phyloP scores from a whole-genome alignment of 2,888 invertebrate species.

The Tiphia femorata region DNA sequence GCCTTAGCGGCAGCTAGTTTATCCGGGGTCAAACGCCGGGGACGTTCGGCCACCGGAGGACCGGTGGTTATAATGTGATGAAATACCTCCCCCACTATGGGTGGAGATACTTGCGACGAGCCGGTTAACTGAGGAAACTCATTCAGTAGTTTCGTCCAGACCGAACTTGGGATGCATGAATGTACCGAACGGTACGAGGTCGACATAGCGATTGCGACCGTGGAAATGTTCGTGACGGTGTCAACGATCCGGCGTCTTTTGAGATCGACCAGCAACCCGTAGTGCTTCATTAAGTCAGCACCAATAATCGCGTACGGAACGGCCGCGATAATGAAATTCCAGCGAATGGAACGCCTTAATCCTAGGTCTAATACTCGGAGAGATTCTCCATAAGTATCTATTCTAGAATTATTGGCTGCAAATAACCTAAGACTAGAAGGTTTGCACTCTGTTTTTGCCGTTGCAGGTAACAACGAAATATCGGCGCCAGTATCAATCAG shows the following conservation, averaged over 20 bases:
- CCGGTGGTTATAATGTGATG: conserved; percentile 59
- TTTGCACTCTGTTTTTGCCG: neutral
- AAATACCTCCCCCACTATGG: neutral
- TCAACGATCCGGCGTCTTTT: neutral
- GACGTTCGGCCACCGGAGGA: conserved; percentile 52
- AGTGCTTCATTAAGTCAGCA: conserved; percentile 2
- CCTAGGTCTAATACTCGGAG: neutral
- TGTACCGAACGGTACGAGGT: neutral
- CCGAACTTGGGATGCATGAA: neutral
- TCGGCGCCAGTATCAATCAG: conserved; percentile 23
- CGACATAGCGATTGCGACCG: neutral
- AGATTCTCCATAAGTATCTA: conserved; percentile 1
- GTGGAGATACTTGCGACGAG: neutral
- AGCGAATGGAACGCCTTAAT: conserved; percentile 8
- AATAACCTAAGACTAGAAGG: conserved; percentile 1
- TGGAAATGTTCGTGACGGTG: neutral
- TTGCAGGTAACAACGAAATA: conserved; percentile 13
- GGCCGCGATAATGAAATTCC: conserved; percentile 9
- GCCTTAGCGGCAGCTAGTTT: conserved; percentile 51
- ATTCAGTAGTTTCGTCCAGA: neutral
- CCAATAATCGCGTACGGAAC: conserved; percentile 9
- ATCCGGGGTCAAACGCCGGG: conserved; percentile 57
- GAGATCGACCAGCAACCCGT: neutral
- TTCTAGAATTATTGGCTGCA: conserved; percentile 7
- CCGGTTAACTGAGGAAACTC: conserved; percentile 1